Evolutionary conservation across 2,797 vertebrate species (phyloP), one percentile per base, ranked within the genome.

Genomic region (Lemur catta): DNA sequence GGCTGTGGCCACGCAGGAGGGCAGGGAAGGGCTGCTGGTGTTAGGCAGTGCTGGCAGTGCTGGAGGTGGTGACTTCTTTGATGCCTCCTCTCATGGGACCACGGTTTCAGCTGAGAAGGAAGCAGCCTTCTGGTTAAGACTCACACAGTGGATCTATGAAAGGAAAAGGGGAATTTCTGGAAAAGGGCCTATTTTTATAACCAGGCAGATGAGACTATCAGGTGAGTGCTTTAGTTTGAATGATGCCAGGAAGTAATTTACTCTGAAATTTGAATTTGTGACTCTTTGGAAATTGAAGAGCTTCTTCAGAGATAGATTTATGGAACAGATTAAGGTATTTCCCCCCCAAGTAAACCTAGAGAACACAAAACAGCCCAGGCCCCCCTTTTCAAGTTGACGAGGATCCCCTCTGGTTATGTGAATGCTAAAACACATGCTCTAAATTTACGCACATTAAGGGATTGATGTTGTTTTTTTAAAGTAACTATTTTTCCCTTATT

Each of bases 401-500:
- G 41, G 46, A 61, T 41, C 38, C 92, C 72, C 84, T 28, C 0
- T 0, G 24, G 59, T 61, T 48, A 26, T 8, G 46, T 26, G 35
- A 81, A 8, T 7, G 30, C 76, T 90, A 79, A 61, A 87, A 90
- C 63, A 67, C 81, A 17, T 12, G 48, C 63, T 94, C 96, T 94
- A 95, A 91, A 93, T 93, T 46, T 59, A 79, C 63, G 79, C 71
- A 17, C 90, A 61, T 65, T n/a, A 55, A 89, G 61, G 33, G 20
- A 59, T 1, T 72, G 79, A 80, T 93, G 57, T 87, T 93, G 89
- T 91, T 96, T 95, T 95, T 72, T n/a, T 57, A 82, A 90, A 93
- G 95, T 71, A 74, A 93, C 78, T 94, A 80, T 75, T n/a, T 22
- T 24, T 17, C 41, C 24, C 69, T 86, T 89, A 69, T 97, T 97